A percentile compares a stretch with the other conserved stretches of the same genome.
Evolutionary conservation across 1,140 invertebrate genomes (phyloP).

Genomic region (Xylocopa sonorina): DNA sequence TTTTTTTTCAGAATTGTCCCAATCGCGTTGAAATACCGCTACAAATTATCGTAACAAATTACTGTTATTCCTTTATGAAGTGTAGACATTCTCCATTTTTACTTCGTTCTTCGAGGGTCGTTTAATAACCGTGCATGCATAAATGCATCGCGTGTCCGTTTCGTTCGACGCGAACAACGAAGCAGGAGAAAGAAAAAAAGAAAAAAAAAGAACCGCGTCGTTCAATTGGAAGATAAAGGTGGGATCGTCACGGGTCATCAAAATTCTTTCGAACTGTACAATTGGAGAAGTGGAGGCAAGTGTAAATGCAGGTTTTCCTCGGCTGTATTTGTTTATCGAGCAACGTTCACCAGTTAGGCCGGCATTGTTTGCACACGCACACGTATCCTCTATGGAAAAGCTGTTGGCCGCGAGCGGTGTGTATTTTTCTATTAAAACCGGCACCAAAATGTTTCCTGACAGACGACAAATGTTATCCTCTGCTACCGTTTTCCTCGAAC

Average conservation of each 20-base stretch:
- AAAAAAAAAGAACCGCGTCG: neutral
- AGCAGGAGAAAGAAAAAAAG: neutral
- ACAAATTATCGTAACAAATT: neutral
- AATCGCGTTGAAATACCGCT: no score
- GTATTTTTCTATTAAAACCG: constrained; percentile 52
- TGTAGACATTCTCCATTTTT: neutral
- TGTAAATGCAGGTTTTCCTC: constrained; percentile 49
- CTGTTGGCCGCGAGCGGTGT: constrained; percentile 33
- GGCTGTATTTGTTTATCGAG: constrained; percentile 48
- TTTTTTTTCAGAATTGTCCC: no score
- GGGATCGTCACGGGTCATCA: constrained; percentile 33
- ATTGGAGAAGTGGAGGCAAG: constrained; percentile 37
- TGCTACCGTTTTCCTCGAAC: constrained; percentile 54
- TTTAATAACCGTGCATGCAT: constrained; percentile 6
- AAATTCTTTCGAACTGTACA: constrained; percentile 49
- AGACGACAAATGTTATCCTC: constrained; percentile 30
- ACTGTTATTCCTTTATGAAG: neutral
- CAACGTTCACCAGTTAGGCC: constrained; percentile 39
- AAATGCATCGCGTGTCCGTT: constrained; percentile 5
- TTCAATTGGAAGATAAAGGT: constrained; percentile 28
- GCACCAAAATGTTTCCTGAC: constrained; percentile 22
- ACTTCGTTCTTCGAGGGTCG: neutral
- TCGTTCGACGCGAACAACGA: no score
- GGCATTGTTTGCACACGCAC: constrained; percentile 38
- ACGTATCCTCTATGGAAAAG: constrained; percentile 35